Evolutionary conservation across 2,113 vertebrate species (phyloP).

Genomic region (Elephantulus edwardii): DNA sequence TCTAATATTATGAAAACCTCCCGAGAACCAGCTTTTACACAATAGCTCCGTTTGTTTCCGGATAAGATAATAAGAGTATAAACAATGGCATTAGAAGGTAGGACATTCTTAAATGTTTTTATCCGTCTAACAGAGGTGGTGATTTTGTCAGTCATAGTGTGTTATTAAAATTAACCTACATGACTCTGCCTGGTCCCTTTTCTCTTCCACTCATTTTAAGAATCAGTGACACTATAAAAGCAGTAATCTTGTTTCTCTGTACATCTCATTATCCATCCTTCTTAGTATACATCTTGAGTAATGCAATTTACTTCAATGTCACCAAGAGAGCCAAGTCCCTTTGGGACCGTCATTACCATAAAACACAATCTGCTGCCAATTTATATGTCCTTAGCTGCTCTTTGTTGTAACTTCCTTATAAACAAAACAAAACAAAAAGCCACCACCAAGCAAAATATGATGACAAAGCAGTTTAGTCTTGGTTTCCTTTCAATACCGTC

Average conservation of each 20-base stretch:
- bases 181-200: not conserved
- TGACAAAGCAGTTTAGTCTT: constrained; percentile 47
- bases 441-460: constrained; percentile 55
- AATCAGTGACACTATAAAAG: constrained; percentile 71
- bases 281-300: constrained; percentile 76
- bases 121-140: not conserved
- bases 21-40: not conserved
- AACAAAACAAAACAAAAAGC: constrained; percentile 11
- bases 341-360: constrained; percentile 78
- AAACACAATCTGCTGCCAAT: constrained; percentile 82
- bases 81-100: not conserved
- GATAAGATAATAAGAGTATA: not conserved
- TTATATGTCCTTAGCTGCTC: constrained; percentile 72
- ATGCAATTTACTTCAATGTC: constrained; percentile 84
- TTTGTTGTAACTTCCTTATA: constrained; percentile 73
- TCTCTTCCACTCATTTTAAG: constrained; percentile 31
- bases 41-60: not conserved
- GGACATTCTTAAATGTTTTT: not conserved
- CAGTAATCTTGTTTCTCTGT: constrained; percentile 50
- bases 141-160: not conserved
- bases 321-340: constrained; percentile 79
- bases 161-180: not conserved
- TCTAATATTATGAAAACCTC: not conserved
- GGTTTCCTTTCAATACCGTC: not conserved
- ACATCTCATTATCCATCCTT: constrained; percentile 79